A percentile compares a stretch with the other conserved stretches of the same genome.
Conservation (phyloP, 1,140 invertebrate species). For the Odontomachus brunneus region DNA sequence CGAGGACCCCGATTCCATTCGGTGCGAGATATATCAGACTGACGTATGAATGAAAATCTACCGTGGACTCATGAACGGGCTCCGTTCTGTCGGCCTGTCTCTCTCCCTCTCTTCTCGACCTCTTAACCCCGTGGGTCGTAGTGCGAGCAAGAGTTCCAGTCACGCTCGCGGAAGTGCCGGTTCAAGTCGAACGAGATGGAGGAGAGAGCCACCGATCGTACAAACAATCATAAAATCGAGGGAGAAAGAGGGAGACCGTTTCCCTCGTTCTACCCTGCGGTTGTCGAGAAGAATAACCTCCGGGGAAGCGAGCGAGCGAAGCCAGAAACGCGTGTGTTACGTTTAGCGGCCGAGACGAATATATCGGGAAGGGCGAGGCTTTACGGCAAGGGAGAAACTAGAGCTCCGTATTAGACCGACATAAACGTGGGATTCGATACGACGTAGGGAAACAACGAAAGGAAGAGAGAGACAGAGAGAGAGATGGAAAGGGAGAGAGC, state of each 20-base stretch:
- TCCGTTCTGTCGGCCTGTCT: not conserved
- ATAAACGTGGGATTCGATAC: conserved; percentile 19
- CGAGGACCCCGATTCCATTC: not conserved
- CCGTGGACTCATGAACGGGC: conserved; percentile 47
- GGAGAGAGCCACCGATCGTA: not conserved
- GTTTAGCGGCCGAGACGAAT: conserved; percentile 12
- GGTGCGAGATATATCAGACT: not conserved
- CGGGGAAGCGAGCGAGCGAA: not conserved
- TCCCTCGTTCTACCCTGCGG: not conserved
- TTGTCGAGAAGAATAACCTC: conserved; percentile 2
- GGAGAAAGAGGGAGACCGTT: not conserved
- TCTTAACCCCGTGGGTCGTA: conserved; percentile 33
- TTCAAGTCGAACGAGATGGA: conserved; percentile 31
- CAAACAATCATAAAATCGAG: not conserved
- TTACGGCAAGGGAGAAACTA: not conserved
- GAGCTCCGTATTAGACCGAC: not conserved
- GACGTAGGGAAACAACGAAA: not conserved
- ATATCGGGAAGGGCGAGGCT: not conserved
- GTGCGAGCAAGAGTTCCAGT: conserved; percentile 43
- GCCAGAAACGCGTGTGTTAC: too few relatives aligned
- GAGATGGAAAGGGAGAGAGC: not conserved
- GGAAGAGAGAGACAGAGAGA: not conserved
- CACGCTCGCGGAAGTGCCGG: conserved; percentile 12
- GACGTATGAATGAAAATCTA: conserved; percentile 63
- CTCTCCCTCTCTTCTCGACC: not conserved